Evolutionary conservation across 2,113 vertebrate genomes (phyloP).

Genomic region (Erythrocercus mccallii): DNA sequence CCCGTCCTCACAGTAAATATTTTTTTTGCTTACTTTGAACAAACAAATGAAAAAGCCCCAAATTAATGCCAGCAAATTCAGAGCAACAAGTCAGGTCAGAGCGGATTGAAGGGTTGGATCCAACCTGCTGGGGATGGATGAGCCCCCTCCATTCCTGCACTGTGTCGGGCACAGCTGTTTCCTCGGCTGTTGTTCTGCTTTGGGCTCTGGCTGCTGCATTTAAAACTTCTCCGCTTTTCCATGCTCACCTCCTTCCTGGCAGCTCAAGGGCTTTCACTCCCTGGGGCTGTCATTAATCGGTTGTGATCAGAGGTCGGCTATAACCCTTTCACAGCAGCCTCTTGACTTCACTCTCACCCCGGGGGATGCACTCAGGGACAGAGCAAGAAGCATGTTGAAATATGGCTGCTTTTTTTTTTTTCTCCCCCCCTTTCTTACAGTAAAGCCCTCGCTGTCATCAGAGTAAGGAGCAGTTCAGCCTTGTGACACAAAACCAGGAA

Average conservation of each 20-base stretch:
- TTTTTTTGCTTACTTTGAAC: not conserved
- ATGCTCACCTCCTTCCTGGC: slow-evolving; percentile 31
- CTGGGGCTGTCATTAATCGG: slow-evolving; percentile 61
- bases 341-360: slow-evolving; percentile 56
- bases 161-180: not conserved
- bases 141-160: not conserved
- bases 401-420: not conserved
- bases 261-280: slow-evolving; percentile 49
- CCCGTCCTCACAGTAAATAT: accelerated
- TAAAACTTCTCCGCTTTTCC: not conserved
- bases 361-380: slow-evolving; percentile 25
- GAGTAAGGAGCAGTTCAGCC: slow-evolving; percentile 1
- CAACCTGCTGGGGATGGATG: not conserved
- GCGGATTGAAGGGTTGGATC: not conserved
- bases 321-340: slow-evolving; percentile 57
- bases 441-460: slow-evolving; percentile 29
- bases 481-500: slow-evolving; percentile 31
- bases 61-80: not conserved
- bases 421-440: not conserved
- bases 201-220: not conserved
- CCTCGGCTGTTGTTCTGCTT: not conserved
- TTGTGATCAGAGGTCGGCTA: slow-evolving; percentile 53
- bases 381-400: slow-evolving; percentile 35
- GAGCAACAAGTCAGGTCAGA: not conserved
- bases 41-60: not conserved